Conservation (phyloP, 2,797 vertebrate genomes). For the Alosa sapidissima region DNA sequence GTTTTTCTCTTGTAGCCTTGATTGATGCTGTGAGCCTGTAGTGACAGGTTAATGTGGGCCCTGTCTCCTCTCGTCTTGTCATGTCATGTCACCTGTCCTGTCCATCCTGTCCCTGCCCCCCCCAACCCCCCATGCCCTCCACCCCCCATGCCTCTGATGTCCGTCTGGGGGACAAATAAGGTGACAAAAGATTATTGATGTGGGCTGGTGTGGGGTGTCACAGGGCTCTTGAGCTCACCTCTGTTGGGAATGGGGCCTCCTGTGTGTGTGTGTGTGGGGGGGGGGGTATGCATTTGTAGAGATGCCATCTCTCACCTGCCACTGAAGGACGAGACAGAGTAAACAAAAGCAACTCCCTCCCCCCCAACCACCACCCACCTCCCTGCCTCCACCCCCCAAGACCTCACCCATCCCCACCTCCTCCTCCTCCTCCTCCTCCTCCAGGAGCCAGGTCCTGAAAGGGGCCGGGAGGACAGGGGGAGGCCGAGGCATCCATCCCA, state of each 20-base stretch:
- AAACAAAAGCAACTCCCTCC: background rate
- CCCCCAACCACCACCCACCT: background rate
- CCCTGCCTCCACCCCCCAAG: background rate
- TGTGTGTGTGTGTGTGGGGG: constrained; percentile 29
- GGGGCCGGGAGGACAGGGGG: background rate
- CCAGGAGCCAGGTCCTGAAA: background rate
- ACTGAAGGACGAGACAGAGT: background rate
- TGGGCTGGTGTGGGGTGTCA: background rate
- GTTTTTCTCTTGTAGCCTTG: background rate
- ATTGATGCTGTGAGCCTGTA: constrained; percentile 4
- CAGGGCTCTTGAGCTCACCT: background rate
- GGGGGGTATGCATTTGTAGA: background rate
- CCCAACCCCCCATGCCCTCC: background rate
- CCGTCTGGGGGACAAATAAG: constrained; percentile 3
- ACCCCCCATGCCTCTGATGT: background rate
- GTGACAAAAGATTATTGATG: constrained; percentile 23
- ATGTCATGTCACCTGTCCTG: background rate
- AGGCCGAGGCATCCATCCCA: background rate
- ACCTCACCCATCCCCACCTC: background rate
- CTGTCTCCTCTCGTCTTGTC: background rate
- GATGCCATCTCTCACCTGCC: constrained; percentile 4
- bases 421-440: background rate
- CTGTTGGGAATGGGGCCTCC: background rate
- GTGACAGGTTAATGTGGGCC: constrained; percentile 21
- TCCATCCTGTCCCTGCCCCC: background rate